Conservation (phyloP, 2,888 invertebrate genomes). For the Aleiodes testaceus region DNA sequence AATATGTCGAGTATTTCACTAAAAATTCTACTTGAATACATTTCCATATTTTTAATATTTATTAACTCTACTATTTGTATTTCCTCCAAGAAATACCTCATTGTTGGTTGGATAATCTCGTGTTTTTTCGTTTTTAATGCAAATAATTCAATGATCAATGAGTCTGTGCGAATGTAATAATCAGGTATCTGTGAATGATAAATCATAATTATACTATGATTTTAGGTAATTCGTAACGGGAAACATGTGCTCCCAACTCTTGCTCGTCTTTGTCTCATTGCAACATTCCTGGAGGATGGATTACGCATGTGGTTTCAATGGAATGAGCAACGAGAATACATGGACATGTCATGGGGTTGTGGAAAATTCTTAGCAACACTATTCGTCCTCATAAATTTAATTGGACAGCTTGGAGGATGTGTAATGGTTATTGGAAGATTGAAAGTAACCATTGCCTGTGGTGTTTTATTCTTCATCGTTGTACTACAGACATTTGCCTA, state of each 20-base stretch:
- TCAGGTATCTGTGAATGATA: not conserved
- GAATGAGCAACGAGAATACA: slow-evolving; percentile 97
- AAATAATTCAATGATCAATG: no score
- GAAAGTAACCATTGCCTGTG: slow-evolving; percentile 93
- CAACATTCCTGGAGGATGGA: slow-evolving; percentile 99
- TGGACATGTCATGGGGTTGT: slow-evolving; percentile 98
- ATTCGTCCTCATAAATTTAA: slow-evolving; percentile 95
- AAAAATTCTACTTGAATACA: not conserved
- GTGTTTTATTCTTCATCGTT: slow-evolving; percentile 95
- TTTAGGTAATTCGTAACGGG: slow-evolving; percentile 91
- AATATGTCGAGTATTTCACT: not conserved
- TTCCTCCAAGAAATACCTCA: no score
- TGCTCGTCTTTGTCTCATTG: slow-evolving; percentile 96
- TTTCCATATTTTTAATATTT: no score
- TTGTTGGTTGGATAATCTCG: no score
- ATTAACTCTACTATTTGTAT: no score
- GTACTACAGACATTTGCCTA: slow-evolving; percentile 96
- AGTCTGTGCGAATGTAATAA: no score
- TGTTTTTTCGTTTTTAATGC: no score
- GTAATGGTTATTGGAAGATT: slow-evolving; percentile 95
- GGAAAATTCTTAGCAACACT: slow-evolving; percentile 94
- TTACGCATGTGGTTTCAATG: slow-evolving; percentile 99
- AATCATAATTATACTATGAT: not conserved
- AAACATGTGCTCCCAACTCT: slow-evolving; percentile 95
- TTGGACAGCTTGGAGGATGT: slow-evolving; percentile 97